Evolutionary conservation across 2,113 vertebrate species (phyloP).

Genomic region (Stomatorhinus ivindoensis): DNA sequence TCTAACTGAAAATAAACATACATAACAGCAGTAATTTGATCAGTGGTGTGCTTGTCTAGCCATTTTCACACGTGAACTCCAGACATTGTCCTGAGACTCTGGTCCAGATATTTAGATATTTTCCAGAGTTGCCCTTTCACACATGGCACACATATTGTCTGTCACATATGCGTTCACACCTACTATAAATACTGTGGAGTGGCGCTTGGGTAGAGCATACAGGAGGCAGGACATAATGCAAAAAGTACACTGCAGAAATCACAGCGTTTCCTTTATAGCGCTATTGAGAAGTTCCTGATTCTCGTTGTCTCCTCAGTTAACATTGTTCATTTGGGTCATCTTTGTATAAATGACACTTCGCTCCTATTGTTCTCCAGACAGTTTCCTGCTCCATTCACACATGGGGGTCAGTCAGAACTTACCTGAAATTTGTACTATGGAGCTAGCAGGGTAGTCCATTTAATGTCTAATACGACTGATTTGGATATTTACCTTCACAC

Average conservation of each 20-base stretch:
- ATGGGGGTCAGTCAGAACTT: not conserved
- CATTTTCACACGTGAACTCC: not conserved
- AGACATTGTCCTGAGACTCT: constrained; percentile 5
- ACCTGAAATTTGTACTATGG: not conserved
- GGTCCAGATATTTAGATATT: constrained; percentile 20
- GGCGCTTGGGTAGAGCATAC: not conserved
- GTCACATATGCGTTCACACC: constrained; percentile 9
- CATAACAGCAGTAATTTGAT: constrained; percentile 32
- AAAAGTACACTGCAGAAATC: not conserved
- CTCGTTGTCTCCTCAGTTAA: not conserved
- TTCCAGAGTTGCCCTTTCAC: not conserved
- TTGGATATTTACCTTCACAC: not conserved
- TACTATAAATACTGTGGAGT: not conserved
- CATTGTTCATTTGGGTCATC: not conserved
- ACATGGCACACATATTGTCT: not conserved
- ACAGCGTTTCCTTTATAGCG: not conserved
- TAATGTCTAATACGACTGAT: not conserved
- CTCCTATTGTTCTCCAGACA: not conserved
- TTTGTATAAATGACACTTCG: not conserved
- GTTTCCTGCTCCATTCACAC: not conserved
- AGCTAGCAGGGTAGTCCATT: not conserved
- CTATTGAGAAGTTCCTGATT: not conserved
- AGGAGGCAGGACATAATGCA: not conserved
- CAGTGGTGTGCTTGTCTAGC: not conserved
- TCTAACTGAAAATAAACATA: constrained; percentile 30